Conservation (phyloP, 2,113 vertebrate species). For the Puffinus mauretanicus region DNA sequence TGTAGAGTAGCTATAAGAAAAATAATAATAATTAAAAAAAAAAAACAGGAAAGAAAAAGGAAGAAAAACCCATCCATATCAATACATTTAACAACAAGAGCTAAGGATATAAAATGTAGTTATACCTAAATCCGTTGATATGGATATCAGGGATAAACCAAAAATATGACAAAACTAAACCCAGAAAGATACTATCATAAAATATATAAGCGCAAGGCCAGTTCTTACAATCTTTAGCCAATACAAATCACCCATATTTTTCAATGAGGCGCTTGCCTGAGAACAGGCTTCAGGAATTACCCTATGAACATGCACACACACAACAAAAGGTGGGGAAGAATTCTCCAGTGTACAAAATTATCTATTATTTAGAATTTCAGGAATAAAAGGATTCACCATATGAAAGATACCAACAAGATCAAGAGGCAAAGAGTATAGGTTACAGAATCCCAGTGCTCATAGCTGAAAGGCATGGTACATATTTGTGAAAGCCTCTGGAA, state of each 20-base stretch:
- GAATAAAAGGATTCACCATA: not conserved
- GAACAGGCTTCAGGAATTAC: not conserved
- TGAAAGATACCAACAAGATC: not conserved
- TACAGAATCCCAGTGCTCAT: not conserved
- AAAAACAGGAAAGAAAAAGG: not conserved
- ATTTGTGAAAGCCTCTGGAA: not conserved
- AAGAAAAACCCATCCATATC: not conserved
- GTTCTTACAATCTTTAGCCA: not conserved
- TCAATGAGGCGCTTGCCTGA: not conserved
- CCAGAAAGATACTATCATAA: not conserved
- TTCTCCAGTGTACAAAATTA: not conserved
- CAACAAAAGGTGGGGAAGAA: not conserved
- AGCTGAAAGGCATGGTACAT: not conserved
- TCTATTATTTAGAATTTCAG: not conserved
- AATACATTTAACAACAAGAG: not conserved
- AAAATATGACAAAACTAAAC: not conserved
- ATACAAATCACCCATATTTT: not conserved
- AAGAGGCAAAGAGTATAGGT: not conserved
- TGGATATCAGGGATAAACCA: not conserved
- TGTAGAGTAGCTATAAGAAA: not conserved
- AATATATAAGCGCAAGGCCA: not conserved
- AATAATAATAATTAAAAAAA: not conserved
- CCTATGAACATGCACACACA: not conserved
- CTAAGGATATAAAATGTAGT: not conserved
- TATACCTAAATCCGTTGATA: not conserved